phyloP scores from a whole-genome alignment of 2,888 invertebrate species.

The Dynastes maya region DNA sequence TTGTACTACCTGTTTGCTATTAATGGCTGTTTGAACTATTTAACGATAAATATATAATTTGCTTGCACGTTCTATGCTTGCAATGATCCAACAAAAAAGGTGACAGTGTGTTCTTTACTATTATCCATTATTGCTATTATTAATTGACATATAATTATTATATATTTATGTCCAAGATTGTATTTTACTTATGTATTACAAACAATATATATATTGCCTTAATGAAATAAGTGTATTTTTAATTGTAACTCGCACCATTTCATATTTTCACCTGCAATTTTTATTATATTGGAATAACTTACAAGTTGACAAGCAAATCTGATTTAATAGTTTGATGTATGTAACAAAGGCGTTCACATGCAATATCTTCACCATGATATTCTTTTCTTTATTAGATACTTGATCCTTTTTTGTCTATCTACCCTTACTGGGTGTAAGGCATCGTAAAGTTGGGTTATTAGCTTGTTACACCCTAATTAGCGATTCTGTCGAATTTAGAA shows the following conservation, averaged over 20 bases:
- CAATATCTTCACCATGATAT: no score
- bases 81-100: slow-evolving; percentile 38
- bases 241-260: not conserved
- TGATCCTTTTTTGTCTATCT: no score
- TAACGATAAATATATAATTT: slow-evolving; percentile 44
- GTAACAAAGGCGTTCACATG: no score
- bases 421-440: no score
- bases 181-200: slow-evolving; percentile 46
- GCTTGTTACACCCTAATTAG: no score
- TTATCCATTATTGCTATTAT: slow-evolving; percentile 37
- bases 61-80: slow-evolving; percentile 52
- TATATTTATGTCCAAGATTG: slow-evolving; percentile 51
- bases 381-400: no score
- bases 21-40: slow-evolving; percentile 35
- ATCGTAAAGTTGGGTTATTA: no score
- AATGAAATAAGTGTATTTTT: slow-evolving; percentile 4
- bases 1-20: slow-evolving; percentile 40
- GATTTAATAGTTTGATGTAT: no score
- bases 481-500: no score
- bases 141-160: not conserved
- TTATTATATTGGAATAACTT: no score
- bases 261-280: no score
- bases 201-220: slow-evolving; percentile 50
- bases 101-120: slow-evolving; percentile 52
- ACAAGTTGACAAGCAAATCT: no score